These are phyloP conservation scores for Imbricaverruca yamaguchii DNA, from an alignment of 2,888 invertebrate genomes.

Conservation along the genomic window DNA sequence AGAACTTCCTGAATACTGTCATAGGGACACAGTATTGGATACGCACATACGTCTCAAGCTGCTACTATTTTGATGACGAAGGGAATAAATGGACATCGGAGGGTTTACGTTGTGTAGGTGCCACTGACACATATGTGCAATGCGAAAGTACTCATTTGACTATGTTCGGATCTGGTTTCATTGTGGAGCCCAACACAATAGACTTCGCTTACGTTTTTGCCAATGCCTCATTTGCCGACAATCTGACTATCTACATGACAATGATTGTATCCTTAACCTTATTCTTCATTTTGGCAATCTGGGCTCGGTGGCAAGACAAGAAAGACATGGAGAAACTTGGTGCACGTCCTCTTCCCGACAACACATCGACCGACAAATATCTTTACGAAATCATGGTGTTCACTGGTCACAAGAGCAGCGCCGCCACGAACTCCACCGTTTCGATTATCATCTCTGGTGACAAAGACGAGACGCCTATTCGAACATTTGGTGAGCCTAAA, in stretches of 20 bases:
- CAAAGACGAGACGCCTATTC: constrained; percentile 37
- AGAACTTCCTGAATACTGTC: constrained; percentile 35
- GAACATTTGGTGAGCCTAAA: constrained; percentile 35
- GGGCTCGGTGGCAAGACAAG: constrained; percentile 44
- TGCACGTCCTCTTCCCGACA: constrained; percentile 39
- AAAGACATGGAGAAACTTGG: constrained; percentile 37
- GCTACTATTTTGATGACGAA: constrained; percentile 39
- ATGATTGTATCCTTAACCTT: constrained; percentile 41
- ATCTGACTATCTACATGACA: constrained; percentile 45
- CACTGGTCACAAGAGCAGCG: constrained; percentile 39
- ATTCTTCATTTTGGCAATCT: constrained; percentile 42
- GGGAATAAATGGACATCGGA: constrained; percentile 36
- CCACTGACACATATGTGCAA: constrained; percentile 22
- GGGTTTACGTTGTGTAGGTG: constrained; percentile 34
- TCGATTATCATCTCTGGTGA: constrained; percentile 39
- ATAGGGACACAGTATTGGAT: constrained; percentile 40
- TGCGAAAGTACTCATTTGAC: constrained; percentile 41
- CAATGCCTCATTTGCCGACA: constrained; percentile 43
- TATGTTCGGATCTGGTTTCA: constrained; percentile 44
- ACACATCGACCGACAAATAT: constrained; percentile 39
- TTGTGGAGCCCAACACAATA: constrained; percentile 45
- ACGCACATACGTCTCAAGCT: constrained; percentile 40
- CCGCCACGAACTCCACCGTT: constrained; percentile 39
- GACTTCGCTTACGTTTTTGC: constrained; percentile 46
- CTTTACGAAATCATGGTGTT: constrained; percentile 40